Base-by-base conservation (phyloP, 2,797 vertebrate species). In the Sparidentex hasta region DNA sequence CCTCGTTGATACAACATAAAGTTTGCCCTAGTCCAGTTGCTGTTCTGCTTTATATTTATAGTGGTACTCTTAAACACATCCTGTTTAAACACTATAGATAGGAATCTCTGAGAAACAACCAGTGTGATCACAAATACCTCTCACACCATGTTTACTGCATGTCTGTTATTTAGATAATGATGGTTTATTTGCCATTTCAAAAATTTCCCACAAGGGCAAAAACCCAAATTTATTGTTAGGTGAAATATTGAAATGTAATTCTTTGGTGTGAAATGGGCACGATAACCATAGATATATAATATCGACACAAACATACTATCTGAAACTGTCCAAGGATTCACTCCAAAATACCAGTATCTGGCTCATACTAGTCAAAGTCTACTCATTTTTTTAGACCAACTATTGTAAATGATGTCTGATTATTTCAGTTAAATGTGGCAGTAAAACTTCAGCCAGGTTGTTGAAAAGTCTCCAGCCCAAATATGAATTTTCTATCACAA, bases 401-500 rank as follows among this genome's bases (percentile, higher is more conserved):
- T 18, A 11, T 9, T 38, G 38, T 11, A 47, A 70, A 71, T 50
- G 2, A 55, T 11, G 17, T 68, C 63, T 54, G 18, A 21, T 44
- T 11, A n/a, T 51, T 43, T 66, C 38, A 74, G 63, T 72, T 73
- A 75, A 18, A 20, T 11, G 62, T 33, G 62, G 65, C 46, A 62
- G 43, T 61, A n/a, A 65, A 23, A 63, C 43, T 63, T 62, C 46
- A 73, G 41, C 3, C 54, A 44, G 58, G 59, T n/a, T 16, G 21
- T 48, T 65, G 21, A 81, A 55, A 52, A 61, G 51, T 48, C 47
- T 65, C 44, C 41, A 55, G 71, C 21, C 44, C 71, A 83, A 81
- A 55, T 29, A 70, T 66, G 50, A n/a, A 46, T 57, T 67, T 47
- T 18, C 58, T 38, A 7, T 63, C 27, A 78, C 57, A 65, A 71